Conservation (phyloP, 2,113 vertebrate genomes). For the Pseudorectes ferrugineus region DNA sequence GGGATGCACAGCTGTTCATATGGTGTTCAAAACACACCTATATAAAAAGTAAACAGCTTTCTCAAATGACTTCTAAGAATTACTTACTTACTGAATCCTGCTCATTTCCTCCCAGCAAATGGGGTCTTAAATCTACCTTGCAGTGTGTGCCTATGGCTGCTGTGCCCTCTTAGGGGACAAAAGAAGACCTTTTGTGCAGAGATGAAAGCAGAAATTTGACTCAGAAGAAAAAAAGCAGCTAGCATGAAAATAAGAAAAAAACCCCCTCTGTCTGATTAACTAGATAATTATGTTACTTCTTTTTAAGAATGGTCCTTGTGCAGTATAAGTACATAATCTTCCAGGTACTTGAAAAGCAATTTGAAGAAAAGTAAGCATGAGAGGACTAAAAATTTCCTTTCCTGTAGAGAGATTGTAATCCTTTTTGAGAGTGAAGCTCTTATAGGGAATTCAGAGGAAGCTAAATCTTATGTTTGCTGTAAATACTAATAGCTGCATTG, state of each 20-base stretch:
- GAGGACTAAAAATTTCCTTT: not conserved
- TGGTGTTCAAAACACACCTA: not conserved
- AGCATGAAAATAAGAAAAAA: not conserved
- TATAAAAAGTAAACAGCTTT: not conserved
- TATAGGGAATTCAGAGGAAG: not conserved
- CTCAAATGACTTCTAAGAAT: not conserved
- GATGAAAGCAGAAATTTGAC: not conserved
- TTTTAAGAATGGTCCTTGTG: not conserved
- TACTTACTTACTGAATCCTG: not conserved
- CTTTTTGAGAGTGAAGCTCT: not conserved
- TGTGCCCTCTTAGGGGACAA: not conserved
- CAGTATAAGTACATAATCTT: not conserved
- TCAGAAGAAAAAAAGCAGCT: not conserved
- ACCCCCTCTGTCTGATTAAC: not conserved
- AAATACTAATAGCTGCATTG: conserved; percentile 3
- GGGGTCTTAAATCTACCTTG: not conserved
- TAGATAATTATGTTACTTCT: conserved; percentile 1
- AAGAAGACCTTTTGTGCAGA: not conserved
- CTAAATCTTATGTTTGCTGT: not conserved
- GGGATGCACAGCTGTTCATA: not conserved
- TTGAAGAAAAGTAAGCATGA: not conserved
- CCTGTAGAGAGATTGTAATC: not conserved
- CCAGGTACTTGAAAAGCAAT: not conserved
- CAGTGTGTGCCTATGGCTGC: rapidly evolving
- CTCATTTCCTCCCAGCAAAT: not conserved